Conservation (phyloP, 92 coral and sea anemone species). For the Paragorgia papillata region DNA sequence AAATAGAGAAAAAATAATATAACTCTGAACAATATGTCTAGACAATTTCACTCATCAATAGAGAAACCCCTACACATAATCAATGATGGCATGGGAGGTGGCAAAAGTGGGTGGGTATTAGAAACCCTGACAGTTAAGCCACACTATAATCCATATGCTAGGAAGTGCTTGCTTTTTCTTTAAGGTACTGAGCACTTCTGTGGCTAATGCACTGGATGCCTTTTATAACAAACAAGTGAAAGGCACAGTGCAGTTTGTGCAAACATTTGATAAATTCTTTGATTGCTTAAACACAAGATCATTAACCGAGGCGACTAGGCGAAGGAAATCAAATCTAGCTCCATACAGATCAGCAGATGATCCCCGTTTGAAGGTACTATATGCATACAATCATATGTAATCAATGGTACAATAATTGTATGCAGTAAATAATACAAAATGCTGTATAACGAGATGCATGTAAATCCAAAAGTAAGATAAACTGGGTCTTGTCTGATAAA, state of each 20-base stretch:
- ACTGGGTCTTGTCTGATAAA: too few relatives aligned
- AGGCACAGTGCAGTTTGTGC: slow-evolving; percentile 16
- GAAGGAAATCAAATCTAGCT: background rate
- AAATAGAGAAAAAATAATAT: too few relatives aligned
- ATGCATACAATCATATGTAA: background rate
- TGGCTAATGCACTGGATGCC: slow-evolving; percentile 9
- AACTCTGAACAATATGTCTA: too few relatives aligned
- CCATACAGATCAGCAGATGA: slow-evolving; percentile 25
- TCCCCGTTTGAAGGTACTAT: slow-evolving; percentile 9
- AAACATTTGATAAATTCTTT: slow-evolving; percentile 27
- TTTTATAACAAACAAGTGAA: background rate
- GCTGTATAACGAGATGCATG: too few relatives aligned
- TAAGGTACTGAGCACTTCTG: slow-evolving; percentile 17
- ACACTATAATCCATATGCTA: too few relatives aligned
- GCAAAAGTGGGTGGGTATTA: too few relatives aligned
- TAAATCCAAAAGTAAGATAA: too few relatives aligned
- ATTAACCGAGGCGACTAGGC: background rate
- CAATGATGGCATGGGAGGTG: too few relatives aligned
- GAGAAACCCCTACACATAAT: too few relatives aligned
- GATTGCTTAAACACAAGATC: slow-evolving; percentile 25
- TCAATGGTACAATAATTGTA: background rate
- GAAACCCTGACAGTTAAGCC: background rate
- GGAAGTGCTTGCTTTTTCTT: too few relatives aligned
- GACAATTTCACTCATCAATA: too few relatives aligned
- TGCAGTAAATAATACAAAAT: too few relatives aligned